These are phyloP conservation scores for Margaritifera margaritifera DNA, from an alignment of 2,888 invertebrate species.

Conservation along the genomic window DNA sequence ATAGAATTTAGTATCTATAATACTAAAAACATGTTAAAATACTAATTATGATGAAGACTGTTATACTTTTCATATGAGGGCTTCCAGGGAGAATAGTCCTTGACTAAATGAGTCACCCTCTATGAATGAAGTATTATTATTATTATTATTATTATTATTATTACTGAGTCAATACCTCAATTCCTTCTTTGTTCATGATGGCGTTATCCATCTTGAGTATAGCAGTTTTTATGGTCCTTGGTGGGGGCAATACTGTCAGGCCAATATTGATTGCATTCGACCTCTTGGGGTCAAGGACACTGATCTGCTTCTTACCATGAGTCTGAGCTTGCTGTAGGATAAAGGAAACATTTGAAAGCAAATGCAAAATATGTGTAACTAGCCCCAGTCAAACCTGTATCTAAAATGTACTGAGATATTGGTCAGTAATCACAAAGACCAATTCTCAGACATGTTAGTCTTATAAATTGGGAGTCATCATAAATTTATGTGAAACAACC, in stretches of 20 bases:
- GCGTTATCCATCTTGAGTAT: conserved; percentile 98
- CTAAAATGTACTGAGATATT: too few relatives aligned
- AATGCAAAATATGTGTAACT: neutral
- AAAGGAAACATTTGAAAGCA: neutral
- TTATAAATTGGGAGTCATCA: too few relatives aligned
- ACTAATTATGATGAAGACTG: too few relatives aligned
- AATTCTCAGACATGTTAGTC: too few relatives aligned
- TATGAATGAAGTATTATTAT: neutral
- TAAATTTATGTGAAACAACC: too few relatives aligned
- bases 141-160: neutral
- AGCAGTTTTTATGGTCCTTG: conserved; percentile 98
- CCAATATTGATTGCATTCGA: conserved; percentile 99
- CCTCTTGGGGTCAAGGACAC: conserved; percentile 95
- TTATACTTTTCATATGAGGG: neutral
- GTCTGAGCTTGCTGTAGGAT: conserved; percentile 51
- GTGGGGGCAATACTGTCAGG: conserved; percentile 98
- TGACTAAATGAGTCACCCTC: too few relatives aligned
- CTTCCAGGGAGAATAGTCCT: too few relatives aligned
- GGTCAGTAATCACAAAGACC: too few relatives aligned
- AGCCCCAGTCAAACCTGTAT: too few relatives aligned
- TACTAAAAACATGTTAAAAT: too few relatives aligned
- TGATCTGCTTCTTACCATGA: conserved; percentile 85
- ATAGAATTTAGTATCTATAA: too few relatives aligned
- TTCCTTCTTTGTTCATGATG: conserved; percentile 97
- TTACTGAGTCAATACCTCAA: conserved; percentile 79